Percentiles rank a stretch among this genome's conserved stretches.
These are phyloP conservation scores for Temnothorax unifasciatus DNA, from an alignment of 2,888 invertebrate species.

Conservation along the genomic window DNA sequence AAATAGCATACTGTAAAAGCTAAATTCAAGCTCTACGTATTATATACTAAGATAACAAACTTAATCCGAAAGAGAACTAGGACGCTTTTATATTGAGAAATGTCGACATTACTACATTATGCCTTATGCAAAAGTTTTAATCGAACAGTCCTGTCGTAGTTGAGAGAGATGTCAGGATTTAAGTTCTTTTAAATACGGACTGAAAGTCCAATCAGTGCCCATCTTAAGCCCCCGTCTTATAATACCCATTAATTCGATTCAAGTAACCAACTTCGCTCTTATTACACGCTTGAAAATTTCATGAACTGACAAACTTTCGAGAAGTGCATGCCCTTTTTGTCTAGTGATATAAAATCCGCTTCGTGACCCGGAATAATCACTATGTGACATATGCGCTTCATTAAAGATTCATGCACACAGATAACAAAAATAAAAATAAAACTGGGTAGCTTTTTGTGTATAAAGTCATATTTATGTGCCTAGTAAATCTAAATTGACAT, in stretches of 20 bases:
- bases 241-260: constrained; percentile 13
- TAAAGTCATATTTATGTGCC: background rate
- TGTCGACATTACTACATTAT: constrained; percentile 26
- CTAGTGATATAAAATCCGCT: background rate
- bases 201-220: constrained; percentile 15
- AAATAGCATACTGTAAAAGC: constrained; percentile 15
- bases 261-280: constrained; percentile 8
- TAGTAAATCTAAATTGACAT: background rate
- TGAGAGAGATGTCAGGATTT: background rate
- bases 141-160: constrained; percentile 6
- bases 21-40: constrained; percentile 5
- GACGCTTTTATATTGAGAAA: constrained; percentile 6
- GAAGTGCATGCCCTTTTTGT: constrained; percentile 3
- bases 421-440: constrained; percentile 6
- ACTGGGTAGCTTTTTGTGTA: too few relatives aligned
- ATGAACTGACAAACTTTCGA: constrained; percentile 8
- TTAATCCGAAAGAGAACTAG: constrained; percentile 27
- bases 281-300: constrained; percentile 34
- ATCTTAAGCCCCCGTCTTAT: background rate
- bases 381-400: background rate
- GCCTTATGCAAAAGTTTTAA: constrained; percentile 24
- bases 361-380: background rate
- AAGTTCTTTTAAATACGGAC: constrained; percentile 9
- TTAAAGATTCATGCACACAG: background rate
- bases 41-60: constrained; percentile 10